Evolutionary conservation across 92 coral and sea anemone genomes (phyloP).

Genomic region (Siderastrea siderea): DNA sequence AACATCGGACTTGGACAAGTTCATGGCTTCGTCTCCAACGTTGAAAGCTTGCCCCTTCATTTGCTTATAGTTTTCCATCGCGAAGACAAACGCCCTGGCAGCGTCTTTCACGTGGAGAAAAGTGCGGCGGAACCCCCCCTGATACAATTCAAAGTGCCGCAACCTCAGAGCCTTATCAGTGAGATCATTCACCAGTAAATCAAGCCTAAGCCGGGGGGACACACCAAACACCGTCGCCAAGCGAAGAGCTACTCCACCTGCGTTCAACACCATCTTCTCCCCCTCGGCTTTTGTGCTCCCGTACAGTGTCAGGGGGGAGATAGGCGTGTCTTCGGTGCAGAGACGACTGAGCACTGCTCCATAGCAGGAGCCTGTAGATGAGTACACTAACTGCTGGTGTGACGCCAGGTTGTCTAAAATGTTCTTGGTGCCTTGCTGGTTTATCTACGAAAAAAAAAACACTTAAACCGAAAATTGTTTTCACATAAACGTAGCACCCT

Average conservation of each 20-base stretch:
- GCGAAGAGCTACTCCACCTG: conserved; percentile 84
- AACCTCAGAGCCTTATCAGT: conserved; percentile 89
- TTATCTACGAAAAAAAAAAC: conserved; percentile 43
- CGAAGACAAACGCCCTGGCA: conserved; percentile 90
- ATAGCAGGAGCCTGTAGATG: conserved; percentile 98
- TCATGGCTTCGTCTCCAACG: conserved; percentile 95
- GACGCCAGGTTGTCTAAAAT: conserved; percentile 72
- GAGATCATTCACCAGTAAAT: conserved; percentile 90
- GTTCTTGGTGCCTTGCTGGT: conserved; percentile 90
- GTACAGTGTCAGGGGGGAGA: conserved; percentile 90
- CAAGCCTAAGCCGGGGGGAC: conserved; percentile 90
- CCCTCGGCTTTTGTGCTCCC: conserved; percentile 94
- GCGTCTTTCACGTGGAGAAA: conserved; percentile 97
- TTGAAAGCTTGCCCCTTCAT: conserved; percentile 91
- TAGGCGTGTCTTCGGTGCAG: conserved; percentile 92
- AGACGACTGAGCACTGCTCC: conserved; percentile 91
- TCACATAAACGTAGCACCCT: background rate
- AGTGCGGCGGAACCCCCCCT: conserved; percentile 93
- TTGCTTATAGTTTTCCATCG: conserved; percentile 75
- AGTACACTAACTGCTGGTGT: conserved; percentile 85
- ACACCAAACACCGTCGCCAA: conserved; percentile 97
- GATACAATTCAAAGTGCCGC: conserved; percentile 90
- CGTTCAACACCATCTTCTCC: conserved; percentile 73
- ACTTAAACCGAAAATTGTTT: background rate
- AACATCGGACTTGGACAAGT: conserved; percentile 90